These are phyloP conservation scores for Hozukius guyotensis DNA, from an alignment of 2,797 vertebrate species.

Conservation along the genomic window DNA sequence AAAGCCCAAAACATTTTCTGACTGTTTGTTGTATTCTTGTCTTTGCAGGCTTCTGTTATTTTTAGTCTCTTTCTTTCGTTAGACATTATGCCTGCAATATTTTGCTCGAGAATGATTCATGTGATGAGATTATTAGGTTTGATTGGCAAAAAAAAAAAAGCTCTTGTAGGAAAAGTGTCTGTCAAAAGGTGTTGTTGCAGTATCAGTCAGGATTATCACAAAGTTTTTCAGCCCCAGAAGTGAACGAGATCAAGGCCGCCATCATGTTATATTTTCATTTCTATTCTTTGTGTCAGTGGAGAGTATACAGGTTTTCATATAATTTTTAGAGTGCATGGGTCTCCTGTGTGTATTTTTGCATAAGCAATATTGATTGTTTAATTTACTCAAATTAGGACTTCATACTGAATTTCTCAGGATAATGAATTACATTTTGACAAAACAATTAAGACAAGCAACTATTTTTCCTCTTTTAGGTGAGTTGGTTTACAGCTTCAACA, in stretches of 20 bases:
- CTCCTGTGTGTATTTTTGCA: conserved; percentile 47
- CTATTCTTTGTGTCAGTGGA: conserved; percentile 39
- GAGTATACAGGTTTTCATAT: conserved; percentile 41
- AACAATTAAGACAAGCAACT: conserved; percentile 47
- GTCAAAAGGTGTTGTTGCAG: conserved; percentile 54
- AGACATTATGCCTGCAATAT: conserved; percentile 54
- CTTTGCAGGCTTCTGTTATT: conserved; percentile 52
- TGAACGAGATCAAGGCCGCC: conserved; percentile 31
- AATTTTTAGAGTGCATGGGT: conserved; percentile 52
- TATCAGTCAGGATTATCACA: conserved; percentile 42
- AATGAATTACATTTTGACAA: conserved; percentile 57
- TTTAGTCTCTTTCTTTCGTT: conserved; percentile 57
- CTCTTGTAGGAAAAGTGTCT: conserved; percentile 47
- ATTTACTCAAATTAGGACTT: conserved; percentile 68
- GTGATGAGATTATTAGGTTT: conserved; percentile 54
- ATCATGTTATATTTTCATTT: conserved; percentile 33
- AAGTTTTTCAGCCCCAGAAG: conserved; percentile 22
- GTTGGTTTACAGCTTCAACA: conserved; percentile 75
- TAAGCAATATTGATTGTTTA: conserved; percentile 67
- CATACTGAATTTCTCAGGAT: conserved; percentile 80
- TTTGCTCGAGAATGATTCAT: conserved; percentile 58
- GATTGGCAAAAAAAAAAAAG: conserved; percentile 32
- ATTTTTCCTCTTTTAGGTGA: conserved; percentile 58
- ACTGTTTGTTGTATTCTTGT: conserved; percentile 46
- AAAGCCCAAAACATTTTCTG: conserved; percentile 50